Base-by-base conservation (phyloP, 2,797 vertebrate species). In the Bufotes viridis region DNA sequence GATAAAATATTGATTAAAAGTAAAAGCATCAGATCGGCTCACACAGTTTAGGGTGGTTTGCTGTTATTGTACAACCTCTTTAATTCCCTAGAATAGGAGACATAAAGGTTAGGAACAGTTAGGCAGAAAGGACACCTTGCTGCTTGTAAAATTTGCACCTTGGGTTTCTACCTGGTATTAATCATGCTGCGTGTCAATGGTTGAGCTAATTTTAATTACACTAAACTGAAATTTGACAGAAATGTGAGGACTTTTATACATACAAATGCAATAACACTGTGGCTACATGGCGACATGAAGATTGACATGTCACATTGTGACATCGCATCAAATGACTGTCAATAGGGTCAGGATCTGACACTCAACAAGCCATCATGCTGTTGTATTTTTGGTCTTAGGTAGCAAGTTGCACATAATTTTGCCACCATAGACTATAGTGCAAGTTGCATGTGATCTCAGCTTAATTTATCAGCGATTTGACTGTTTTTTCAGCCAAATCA, bases 171-270 rank as follows among this genome's bases (percentile, higher is more conserved):
- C 2, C 13, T 75, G 42, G 20, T n/a, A 12, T 12, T 34, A n/a
- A n/a, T 75, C 11, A 3, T n/a, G 9, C 72, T 53, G 72, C 20
- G 20, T 3, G 12, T 2, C 22, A n/a, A 53, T 22, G 18, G 22
- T 51, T 75, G 42, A 51, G 72, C 42, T 53, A 20, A n/a, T 75
- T 72, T 51, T 75, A 75, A 75, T 53, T 75, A 75, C 51, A 75
- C 42, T 13, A n/a, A 75, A 75, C 51, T 75, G 72, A n/a, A 75
- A 53, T 75, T 20, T 75, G 10, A n/a, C 20, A n/a, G 42, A 75
- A 4, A 75, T 22, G 14, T 14, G 20, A 9, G 72, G 42, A 49
- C 12, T 51, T 75, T 72, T 65, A 22, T 0, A 6, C 17, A 10
- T 6, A 75, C 20, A 7, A 75, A n/a, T 13, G 49, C 49, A 75